Conservation (phyloP, 2,888 invertebrate genomes). For the Protonemura montana region DNA sequence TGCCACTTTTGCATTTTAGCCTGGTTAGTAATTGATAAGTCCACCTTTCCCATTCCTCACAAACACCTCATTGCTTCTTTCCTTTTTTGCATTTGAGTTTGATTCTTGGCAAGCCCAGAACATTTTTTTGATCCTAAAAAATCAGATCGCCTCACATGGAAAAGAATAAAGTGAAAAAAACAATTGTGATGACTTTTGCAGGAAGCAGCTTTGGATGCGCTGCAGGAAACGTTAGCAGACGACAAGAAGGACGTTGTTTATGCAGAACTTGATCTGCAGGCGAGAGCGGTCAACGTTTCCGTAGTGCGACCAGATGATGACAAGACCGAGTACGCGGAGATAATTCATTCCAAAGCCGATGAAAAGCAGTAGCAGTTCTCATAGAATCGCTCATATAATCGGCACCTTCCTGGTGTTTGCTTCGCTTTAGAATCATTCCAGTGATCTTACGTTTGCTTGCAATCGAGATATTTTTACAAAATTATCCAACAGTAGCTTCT, state of each 20-base stretch:
- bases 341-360: constrained; percentile 55
- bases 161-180: neutral
- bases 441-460: neutral
- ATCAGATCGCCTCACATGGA: too few relatives aligned
- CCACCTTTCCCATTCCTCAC: too few relatives aligned
- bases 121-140: too few relatives aligned
- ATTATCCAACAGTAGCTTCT: neutral
- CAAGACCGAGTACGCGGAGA: constrained; percentile 82
- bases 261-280: constrained; percentile 71
- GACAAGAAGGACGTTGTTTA: constrained; percentile 69
- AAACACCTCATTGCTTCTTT: too few relatives aligned
- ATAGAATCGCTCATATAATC: neutral
- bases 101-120: too few relatives aligned
- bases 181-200: neutral
- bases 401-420: neutral
- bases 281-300: constrained; percentile 46
- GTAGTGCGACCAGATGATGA: constrained; percentile 64
- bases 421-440: neutral
- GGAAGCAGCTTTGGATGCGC: neutral
- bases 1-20: too few relatives aligned
- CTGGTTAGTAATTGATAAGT: too few relatives aligned
- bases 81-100: too few relatives aligned
- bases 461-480: neutral
- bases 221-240: neutral
- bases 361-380: neutral